A percentile compares a stretch with the other conserved stretches of the same genome.
Conservation (phyloP, 2,888 invertebrate species). For the Hybos culiciformis region DNA sequence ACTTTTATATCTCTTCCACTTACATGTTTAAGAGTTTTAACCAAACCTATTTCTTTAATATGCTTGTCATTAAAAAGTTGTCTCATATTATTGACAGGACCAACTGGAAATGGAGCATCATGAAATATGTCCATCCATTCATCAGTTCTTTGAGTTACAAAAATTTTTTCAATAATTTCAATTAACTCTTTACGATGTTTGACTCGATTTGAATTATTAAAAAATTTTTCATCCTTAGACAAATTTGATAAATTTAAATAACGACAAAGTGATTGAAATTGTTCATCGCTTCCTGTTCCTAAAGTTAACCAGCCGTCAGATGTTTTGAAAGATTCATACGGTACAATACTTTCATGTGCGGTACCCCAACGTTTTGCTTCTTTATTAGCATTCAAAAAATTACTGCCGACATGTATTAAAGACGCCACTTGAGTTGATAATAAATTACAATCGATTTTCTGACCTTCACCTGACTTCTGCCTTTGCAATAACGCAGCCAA, state of each 20-base stretch:
- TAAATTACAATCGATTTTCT: constrained; percentile 88
- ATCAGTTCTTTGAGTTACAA: constrained; percentile 48
- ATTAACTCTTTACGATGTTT: constrained; percentile 58
- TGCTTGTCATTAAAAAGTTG: constrained; percentile 84
- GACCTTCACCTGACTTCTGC: constrained; percentile 64
- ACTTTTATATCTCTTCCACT: constrained; percentile 56
- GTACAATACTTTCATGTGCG: constrained; percentile 86
- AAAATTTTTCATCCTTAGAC: constrained; percentile 47
- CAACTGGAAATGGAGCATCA: constrained; percentile 68
- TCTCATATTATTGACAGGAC: constrained; percentile 75
- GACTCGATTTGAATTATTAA: constrained; percentile 62
- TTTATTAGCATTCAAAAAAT: constrained; percentile 72
- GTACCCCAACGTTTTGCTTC: constrained; percentile 81
- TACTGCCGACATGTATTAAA: constrained; percentile 78
- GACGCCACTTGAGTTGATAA: constrained; percentile 82
- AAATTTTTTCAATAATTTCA: constrained; percentile 43
- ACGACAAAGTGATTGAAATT: constrained; percentile 60
- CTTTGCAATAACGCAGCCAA: constrained; percentile 77
- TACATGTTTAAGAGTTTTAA: constrained; percentile 57
- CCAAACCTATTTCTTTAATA: constrained; percentile 55
- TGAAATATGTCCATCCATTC: constrained; percentile 65
- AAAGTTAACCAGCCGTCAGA: constrained; percentile 72
- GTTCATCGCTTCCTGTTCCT: constrained; percentile 73
- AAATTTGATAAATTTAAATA: constrained; percentile 47
- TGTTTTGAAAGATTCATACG: constrained; percentile 81